Evolutionary conservation across 2,113 vertebrate genomes (phyloP), one percentile per base, ranked within the genome.

Genomic region (Typhlomys cinereus): DNA sequence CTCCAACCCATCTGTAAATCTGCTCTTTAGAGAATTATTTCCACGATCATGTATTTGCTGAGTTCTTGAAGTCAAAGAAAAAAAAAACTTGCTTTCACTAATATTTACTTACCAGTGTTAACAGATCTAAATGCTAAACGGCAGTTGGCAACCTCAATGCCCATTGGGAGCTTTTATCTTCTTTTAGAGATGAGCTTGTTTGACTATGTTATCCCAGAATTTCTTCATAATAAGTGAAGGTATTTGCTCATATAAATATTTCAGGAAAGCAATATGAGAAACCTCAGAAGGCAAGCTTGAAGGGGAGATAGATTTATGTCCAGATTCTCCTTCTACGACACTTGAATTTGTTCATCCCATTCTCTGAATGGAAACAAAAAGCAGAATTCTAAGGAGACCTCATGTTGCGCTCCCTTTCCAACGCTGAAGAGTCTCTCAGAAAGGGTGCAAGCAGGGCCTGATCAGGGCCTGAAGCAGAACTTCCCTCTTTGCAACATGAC

Each of bases 201-300:
- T 95, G 88, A 90, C 66, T 80, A 12, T 89, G 70, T 87, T 83
- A 78, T 85, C 75, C 39, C 71, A 92, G 86, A 39, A 80, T 71
- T 94, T 90, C 73, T 87, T 94, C 78, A 94, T 85, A 76, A 62
- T 89, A 93, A 94, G 80, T 66, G 52, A 75, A 89, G 80, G 57
- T 94, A 85, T 92, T 96, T 96, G 80, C 57, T 94, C 71, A 39
- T 71, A 91, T 89, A 89, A 95, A 95, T 91, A 95, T 92, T 95
- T 95, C 73, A 94, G 89, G n/a, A 92, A n/a, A 71, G 80, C 54
- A 64, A 75, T 70, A 75, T 46, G n/a, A 67, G 31, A 41, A 67
- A 21, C 11, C 66, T 84, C 1, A 4, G 36, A 69, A 92, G 64
- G 64, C 84, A 57, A 25, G 50, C 48, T 88, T 50, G 50, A 71